Base-by-base conservation (phyloP, 2,113 vertebrate species). In the Prionailurus bengalensis region DNA sequence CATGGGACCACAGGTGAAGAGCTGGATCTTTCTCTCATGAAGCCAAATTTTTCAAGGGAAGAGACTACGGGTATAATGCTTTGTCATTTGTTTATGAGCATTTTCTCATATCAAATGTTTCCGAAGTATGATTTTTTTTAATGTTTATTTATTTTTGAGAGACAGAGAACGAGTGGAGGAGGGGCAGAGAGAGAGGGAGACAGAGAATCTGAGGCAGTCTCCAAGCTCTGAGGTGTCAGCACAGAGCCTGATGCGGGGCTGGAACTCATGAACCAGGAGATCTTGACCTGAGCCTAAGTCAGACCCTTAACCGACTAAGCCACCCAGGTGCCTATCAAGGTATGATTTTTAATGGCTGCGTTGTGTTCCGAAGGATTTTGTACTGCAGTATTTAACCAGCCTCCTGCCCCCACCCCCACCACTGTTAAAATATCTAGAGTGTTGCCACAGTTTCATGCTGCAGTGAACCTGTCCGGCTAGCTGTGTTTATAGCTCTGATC, bases 31-130 rank as follows among this genome's bases (percentile, higher is more conserved):
- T 65, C 51, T 21, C 2, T 87, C 19, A 27, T 10, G 10, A 80
- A 70, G 42, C 39, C 61, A 6, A 39, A 8, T 33, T 84, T 51
- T 48, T 68, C n/a, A 33, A 79, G 8, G 27, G 19, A 93, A 66
- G 45, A 65, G 7, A 63, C 17, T 6, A 19, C 1, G 7, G 23
- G 42, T 21, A 19, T n/a, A 55, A n/a, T 39, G 12, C 9, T 91
- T 73, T 42, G 31, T n/a, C 53, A 74, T 65, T 51, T 74, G 53
- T 58, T 58, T 79, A 36, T 33, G 76, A 53, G 61, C 19, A 90
- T 90, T 71, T 96, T 82, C 55, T 42, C 15, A 58, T n/a, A 81
- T 73, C 55, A 84, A 71, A 73, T 82, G 81, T 63, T 58, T 79
- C 33, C 13, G 79, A 80, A 86, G 48, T 23, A 48, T 70, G 42